Conservation (phyloP, 2,113 vertebrate genomes). For the Strigops habroptila region DNA sequence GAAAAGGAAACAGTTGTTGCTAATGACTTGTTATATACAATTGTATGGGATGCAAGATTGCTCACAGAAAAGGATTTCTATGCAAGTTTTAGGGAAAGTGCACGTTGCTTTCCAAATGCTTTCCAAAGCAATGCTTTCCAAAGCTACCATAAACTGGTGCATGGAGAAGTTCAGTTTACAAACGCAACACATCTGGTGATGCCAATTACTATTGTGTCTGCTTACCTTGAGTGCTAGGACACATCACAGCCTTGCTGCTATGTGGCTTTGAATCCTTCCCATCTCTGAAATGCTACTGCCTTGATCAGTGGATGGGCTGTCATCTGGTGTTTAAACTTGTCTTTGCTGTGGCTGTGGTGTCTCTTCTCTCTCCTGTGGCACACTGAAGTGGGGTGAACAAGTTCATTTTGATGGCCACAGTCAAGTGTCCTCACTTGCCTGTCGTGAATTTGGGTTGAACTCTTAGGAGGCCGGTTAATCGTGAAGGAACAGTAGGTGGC, state of each 20-base stretch:
- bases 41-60: not conserved
- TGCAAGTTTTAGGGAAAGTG: not conserved
- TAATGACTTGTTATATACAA: not conserved
- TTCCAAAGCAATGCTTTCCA: not conserved
- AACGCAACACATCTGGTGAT: not conserved
- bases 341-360: not conserved
- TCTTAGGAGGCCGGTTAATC: not conserved
- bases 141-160: not conserved
- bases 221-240: not conserved
- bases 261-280: not conserved
- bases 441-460: not conserved
- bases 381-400: not conserved
- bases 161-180: not conserved
- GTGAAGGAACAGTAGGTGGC: not conserved
- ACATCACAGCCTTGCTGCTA: not conserved
- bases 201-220: not conserved
- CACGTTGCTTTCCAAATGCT: not conserved
- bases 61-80: not conserved
- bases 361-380: not conserved
- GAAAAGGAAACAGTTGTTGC: not conserved
- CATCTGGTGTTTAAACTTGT: not conserved
- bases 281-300: not conserved
- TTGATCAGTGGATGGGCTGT: not conserved
- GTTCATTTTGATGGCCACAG: not conserved
- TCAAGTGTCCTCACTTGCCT: not conserved